phyloP scores from a whole-genome alignment of 2,888 invertebrate species.

The Panzeria rudis region DNA sequence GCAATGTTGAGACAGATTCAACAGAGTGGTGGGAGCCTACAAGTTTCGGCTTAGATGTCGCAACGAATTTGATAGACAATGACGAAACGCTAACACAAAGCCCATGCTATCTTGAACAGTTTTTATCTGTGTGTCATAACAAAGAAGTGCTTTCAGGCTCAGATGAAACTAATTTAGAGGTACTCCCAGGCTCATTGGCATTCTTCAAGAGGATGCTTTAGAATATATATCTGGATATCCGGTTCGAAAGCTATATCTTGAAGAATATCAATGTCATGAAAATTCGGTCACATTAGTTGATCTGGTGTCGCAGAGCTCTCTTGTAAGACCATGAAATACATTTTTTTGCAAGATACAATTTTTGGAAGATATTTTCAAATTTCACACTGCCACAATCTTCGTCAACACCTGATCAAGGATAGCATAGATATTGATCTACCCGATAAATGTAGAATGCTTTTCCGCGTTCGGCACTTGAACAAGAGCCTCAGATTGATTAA shows the following conservation, averaged over 20 bases:
- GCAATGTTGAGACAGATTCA: neutral
- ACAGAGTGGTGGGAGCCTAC: neutral
- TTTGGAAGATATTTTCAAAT: neutral
- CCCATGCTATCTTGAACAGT: no score
- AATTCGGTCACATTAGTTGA: constrained; percentile 13
- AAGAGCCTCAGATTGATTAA: neutral
- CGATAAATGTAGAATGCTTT: neutral
- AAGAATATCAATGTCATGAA: constrained; percentile 19
- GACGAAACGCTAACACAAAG: neutral
- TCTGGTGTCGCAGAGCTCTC: neutral
- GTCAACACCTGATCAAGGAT: neutral
- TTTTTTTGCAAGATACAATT: neutral
- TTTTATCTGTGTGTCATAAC: no score
- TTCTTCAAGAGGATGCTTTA: constrained; percentile 43
- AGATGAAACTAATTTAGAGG: neutral
- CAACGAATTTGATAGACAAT: no score
- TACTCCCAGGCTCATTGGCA: no score
- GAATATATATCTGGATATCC: constrained; percentile 36
- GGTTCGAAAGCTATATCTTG: constrained; percentile 20
- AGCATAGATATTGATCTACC: neutral
- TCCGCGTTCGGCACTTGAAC: neutral
- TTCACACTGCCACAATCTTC: neutral
- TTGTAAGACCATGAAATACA: neutral
- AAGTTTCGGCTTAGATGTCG: no score
- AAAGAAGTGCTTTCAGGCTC: neutral